These are phyloP conservation scores for Phoxinus dragarum DNA, from an alignment of 2,797 vertebrate species.

Conservation along the genomic window DNA sequence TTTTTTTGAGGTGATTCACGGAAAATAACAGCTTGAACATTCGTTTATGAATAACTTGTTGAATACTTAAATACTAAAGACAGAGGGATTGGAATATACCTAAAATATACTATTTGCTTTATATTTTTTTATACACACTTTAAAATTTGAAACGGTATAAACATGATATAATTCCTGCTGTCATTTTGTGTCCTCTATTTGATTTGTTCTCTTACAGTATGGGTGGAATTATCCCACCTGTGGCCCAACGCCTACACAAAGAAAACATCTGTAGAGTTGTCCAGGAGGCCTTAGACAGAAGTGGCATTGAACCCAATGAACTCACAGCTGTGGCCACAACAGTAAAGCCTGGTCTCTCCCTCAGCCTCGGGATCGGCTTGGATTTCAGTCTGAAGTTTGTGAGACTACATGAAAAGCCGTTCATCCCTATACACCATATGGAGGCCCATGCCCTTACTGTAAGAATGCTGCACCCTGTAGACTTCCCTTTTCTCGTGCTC, in stretches of 20 bases:
- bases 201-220: slow-evolving; percentile 73
- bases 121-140: neutral
- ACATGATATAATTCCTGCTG: neutral
- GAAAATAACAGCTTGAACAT: neutral
- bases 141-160: neutral
- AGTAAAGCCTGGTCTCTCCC: slow-evolving; percentile 88
- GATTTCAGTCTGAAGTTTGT: slow-evolving; percentile 85
- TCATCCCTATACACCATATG: slow-evolving; percentile 98
- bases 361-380: slow-evolving; percentile 89
- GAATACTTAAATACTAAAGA: neutral
- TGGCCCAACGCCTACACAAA: slow-evolving; percentile 91
- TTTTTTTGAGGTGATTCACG: neutral
- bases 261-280: slow-evolving; percentile 88
- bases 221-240: slow-evolving; percentile 91
- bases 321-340: slow-evolving; percentile 91
- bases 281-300: slow-evolving; percentile 80
- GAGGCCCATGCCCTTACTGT: slow-evolving; percentile 94
- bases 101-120: neutral
- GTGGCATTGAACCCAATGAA: slow-evolving; percentile 75
- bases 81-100: neutral
- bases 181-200: neutral
- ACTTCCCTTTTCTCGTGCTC: slow-evolving; percentile 94
- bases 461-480: slow-evolving; percentile 82
- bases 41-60: too few species aligned
- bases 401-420: slow-evolving; percentile 80